phyloP scores from a whole-genome alignment of 2,888 invertebrate species.

The Pedicia rivosa region DNA sequence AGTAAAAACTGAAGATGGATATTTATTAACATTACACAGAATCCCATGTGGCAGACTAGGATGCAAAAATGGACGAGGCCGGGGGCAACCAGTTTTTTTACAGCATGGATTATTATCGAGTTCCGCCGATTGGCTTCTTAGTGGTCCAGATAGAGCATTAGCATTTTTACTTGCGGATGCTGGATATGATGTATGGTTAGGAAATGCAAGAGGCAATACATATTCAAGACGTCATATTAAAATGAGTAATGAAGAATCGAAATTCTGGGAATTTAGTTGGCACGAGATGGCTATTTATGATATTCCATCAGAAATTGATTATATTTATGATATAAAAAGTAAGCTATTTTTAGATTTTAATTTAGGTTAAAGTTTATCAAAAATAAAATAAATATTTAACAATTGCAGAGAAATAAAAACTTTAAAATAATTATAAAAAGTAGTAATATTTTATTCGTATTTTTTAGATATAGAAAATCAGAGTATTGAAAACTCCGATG shows the following conservation, averaged over 20 bases:
- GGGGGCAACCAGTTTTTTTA: slow-evolving; percentile 43
- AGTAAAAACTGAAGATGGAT: slow-evolving; percentile 65
- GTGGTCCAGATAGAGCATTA: slow-evolving; percentile 41
- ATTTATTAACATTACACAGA: slow-evolving; percentile 63
- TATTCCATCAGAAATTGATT: slow-evolving; percentile 69
- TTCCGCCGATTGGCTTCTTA: slow-evolving; percentile 62
- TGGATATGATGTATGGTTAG: slow-evolving; percentile 53
- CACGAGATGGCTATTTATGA: slow-evolving; percentile 81
- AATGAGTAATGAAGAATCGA: slow-evolving; percentile 34
- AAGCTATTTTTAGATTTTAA: neutral
- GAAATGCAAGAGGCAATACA: slow-evolving; percentile 68
- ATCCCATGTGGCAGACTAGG: slow-evolving; percentile 42
- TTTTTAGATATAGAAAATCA: no score
- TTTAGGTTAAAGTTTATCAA: no score
- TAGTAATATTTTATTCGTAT: no score
- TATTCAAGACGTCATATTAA: slow-evolving; percentile 51
- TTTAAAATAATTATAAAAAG: no score
- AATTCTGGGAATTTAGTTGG: slow-evolving; percentile 67
- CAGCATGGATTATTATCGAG: slow-evolving; percentile 71
- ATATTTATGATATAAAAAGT: slow-evolving; percentile 30
- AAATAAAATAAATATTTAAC: no score
- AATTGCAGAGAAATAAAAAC: no score
- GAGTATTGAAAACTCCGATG: neutral
- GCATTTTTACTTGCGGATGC: slow-evolving; percentile 13
- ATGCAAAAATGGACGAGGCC: slow-evolving; percentile 13